Evolutionary conservation across 2,797 vertebrate species (phyloP), one percentile per base, ranked within the genome.

Genomic region (Urocyon cinereoargenteus): DNA sequence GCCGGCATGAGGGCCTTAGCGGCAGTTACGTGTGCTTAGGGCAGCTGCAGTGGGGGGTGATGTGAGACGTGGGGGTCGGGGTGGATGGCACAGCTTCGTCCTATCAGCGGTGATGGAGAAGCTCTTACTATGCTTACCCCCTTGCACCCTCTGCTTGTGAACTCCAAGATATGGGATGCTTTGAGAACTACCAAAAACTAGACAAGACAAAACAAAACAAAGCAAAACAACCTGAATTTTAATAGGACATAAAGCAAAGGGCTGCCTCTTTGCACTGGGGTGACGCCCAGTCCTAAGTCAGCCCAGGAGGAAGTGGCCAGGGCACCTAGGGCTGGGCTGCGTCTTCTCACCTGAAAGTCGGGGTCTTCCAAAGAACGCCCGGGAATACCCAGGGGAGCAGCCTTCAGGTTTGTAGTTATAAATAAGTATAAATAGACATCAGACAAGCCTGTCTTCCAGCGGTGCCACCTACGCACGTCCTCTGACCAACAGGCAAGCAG

Each of bases 371-470:
- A 96, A 88, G 15, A 90, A 73, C 49, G 61, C 64, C 18, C 86
- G 24, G 40, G 22, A 81, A 66, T 51, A 64, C 87, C 21, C 86
- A 40, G 22, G 49, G 36, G 53, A 96, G 79, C 1, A 68, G 16
- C 24, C 26, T 77, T 70, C 79, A 72, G 55, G 68, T 84, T 89
- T 82, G 61, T 31, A 68, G 57, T 55, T 86, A 97, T 97, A 97
- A 98, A 97, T 96, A 97, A 93, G 84, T 91, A 96, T 93, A 96
- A 97, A 97, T 88, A 94, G 53, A 55, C 57, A 87, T 2, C 19
- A 66, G 40, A 61, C 8, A 86, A 34, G 8, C 22, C n/a, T 90
- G 24, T 55, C 31, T 78, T 86, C 57, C 86, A 95, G 21, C 53
- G 77, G 21, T n/a, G 59, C 24, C 64, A 28, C 59, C 10, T 57